Evolutionary conservation across 2,113 vertebrate genomes (phyloP).

Genomic region (Ellobius talpinus): DNA sequence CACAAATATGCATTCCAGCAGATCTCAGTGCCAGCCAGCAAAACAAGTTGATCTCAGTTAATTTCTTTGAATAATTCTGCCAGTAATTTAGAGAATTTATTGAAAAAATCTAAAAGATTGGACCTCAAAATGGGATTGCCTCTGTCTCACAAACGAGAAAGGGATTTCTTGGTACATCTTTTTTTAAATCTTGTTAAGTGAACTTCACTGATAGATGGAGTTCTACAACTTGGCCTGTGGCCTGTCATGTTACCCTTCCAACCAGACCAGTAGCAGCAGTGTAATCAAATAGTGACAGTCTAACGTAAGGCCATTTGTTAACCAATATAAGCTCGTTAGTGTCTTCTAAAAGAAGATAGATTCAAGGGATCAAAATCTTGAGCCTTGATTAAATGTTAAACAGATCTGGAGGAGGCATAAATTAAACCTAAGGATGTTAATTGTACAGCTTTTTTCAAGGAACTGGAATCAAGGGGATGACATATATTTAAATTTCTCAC

Average conservation of each 20-base stretch:
- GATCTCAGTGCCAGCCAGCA: neutral
- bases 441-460: slow-evolving; percentile 34
- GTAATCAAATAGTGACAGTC: neutral
- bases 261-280: neutral
- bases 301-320: neutral
- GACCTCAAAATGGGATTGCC: neutral
- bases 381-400: slow-evolving; percentile 42
- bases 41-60: neutral
- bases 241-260: slow-evolving; percentile 6
- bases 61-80: slow-evolving; percentile 20
- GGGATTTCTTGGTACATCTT: neutral
- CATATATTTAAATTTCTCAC: slow-evolving; percentile 38
- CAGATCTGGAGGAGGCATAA: slow-evolving; percentile 16
- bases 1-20: neutral
- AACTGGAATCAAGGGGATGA: slow-evolving; percentile 28
- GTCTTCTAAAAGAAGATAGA: slow-evolving; percentile 37
- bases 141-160: slow-evolving; percentile 39
- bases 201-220: neutral
- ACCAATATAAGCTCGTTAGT: neutral
- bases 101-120: slow-evolving; percentile 8
- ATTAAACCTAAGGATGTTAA: slow-evolving; percentile 53
- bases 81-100: neutral
- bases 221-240: neutral
- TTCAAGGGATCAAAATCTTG: slow-evolving; percentile 30
- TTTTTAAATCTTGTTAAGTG: neutral